Base-by-base conservation (phyloP, 2,797 vertebrate species). In the Anabas testudineus region DNA sequence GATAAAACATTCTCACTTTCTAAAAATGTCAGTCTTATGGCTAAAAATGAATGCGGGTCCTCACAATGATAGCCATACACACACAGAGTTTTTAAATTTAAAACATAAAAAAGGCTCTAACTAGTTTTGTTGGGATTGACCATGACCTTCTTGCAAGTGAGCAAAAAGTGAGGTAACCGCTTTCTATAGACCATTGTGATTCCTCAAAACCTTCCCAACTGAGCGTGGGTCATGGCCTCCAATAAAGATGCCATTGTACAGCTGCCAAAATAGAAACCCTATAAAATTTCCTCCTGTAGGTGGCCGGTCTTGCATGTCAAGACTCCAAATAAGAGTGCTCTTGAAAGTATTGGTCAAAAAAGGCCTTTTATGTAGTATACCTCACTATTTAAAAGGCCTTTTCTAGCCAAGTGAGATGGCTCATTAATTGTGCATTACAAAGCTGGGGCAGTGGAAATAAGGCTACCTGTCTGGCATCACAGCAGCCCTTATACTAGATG, bases 351-450 rank as follows among this genome's bases (percentile, higher is more conserved):
- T 15, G 15, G 37, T 39, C 39, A 39, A 37, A 39, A 15, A 39
- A 39, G 5, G 2, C 12, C 12, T 14, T 37, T 37, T 12, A 37
- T 37, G 37, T 37, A 37, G 14, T 41, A 15, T 5, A 71, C 34
- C 59, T 41, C 41, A 36, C 63, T 69, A 68, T 83, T 87, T 75
- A 75, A 79, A 85, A 80, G 74, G 57, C 47, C 42, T 74, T 57
- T 62, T 76, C 76, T 67, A 78, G 74, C 63, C 45, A 34, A 59
- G 74, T 74, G 71, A 69, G 77, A 86, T 65, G 74, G 74, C 81
- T 90, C 79, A 88, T 89, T 90, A 92, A 88, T 86, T 90, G 82
- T 87, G 69, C 75, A 88, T 87, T 84, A 86, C 80, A 76, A 86
- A 83, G 69, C 76, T 59, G 67, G 60, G 53, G 56, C 71, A 52